phyloP scores from a whole-genome alignment of 2,797 vertebrate species.

The Apogon talboti region DNA sequence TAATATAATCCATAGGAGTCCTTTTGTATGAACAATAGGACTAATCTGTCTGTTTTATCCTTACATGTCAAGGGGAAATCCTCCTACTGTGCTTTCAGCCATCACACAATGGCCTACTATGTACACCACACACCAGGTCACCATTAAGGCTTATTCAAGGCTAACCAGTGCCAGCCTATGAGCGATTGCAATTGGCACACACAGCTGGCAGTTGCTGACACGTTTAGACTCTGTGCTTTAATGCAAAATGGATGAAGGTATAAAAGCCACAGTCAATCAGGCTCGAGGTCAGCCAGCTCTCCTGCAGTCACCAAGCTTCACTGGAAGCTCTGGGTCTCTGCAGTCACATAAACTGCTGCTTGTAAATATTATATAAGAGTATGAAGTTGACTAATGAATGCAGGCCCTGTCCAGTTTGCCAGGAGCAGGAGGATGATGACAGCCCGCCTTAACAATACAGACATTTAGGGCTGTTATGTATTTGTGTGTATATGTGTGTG shows the following conservation, averaged over 20 bases:
- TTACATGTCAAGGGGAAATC: constrained; percentile 56
- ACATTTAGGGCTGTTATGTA: constrained; percentile 58
- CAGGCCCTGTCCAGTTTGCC: constrained; percentile 63
- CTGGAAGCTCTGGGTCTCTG: constrained; percentile 50
- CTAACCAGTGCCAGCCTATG: constrained; percentile 57
- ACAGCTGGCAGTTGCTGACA: constrained; percentile 54
- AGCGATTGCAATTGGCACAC: constrained; percentile 55
- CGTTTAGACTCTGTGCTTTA: constrained; percentile 37
- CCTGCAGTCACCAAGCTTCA: constrained; percentile 47
- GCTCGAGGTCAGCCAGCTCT: constrained; percentile 58
- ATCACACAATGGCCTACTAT: constrained; percentile 56
- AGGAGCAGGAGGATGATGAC: constrained; percentile 54
- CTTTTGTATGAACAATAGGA: constrained; percentile 49
- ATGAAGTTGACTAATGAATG: constrained; percentile 76
- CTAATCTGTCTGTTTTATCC: constrained; percentile 58
- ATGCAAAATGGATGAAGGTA: constrained; percentile 54
- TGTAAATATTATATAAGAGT: constrained; percentile 78
- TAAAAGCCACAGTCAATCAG: constrained; percentile 59
- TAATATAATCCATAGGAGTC: constrained; percentile 35
- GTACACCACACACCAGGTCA: constrained; percentile 48
- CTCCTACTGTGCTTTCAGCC: constrained; percentile 44
- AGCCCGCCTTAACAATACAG: constrained; percentile 49
- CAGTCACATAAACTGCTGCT: constrained; percentile 62
- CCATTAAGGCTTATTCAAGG: constrained; percentile 60
- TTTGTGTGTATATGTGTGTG: constrained; percentile 33